phyloP scores from a whole-genome alignment of 2,797 vertebrate genomes.

The Paguma larvata region DNA sequence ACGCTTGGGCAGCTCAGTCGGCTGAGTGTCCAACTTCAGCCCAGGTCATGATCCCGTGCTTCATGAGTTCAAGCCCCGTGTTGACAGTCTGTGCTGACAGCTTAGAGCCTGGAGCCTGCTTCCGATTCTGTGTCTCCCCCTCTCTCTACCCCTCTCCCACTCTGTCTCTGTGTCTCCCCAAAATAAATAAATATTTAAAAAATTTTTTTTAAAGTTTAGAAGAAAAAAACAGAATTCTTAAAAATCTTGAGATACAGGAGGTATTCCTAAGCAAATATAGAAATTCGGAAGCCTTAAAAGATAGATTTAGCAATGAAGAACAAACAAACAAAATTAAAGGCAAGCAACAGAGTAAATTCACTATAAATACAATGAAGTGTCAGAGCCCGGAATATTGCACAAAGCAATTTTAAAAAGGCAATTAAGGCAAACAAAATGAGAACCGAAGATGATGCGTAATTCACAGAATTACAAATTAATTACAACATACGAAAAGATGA shows the following conservation, averaged over 20 bases:
- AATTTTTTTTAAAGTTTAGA: not conserved
- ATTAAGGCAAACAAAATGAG: conserved; percentile 19
- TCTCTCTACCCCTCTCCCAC: too few species aligned
- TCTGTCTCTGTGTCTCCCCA: too few species aligned
- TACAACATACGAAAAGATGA: conserved; percentile 40
- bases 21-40: too few species aligned
- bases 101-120: too few species aligned
- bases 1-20: too few species aligned
- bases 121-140: too few species aligned
- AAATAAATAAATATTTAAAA: too few species aligned
- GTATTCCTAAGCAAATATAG: not conserved
- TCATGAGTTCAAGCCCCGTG: too few species aligned
- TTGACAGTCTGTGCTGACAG: too few species aligned
- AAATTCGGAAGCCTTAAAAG: conserved; percentile 20
- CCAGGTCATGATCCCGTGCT: too few species aligned
- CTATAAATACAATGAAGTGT: not conserved
- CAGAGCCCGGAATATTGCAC: not conserved
- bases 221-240: not conserved
- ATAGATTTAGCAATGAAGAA: not conserved
- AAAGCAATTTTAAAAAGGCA: conserved; percentile 37
- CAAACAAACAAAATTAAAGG: conserved; percentile 51
- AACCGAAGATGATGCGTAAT: not conserved
- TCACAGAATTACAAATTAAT: conserved; percentile 49
- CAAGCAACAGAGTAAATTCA: conserved; percentile 46
- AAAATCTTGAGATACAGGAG: not conserved